Evolutionary conservation across 2,113 vertebrate genomes (phyloP).

Genomic region (Mirounga angustirostris): DNA sequence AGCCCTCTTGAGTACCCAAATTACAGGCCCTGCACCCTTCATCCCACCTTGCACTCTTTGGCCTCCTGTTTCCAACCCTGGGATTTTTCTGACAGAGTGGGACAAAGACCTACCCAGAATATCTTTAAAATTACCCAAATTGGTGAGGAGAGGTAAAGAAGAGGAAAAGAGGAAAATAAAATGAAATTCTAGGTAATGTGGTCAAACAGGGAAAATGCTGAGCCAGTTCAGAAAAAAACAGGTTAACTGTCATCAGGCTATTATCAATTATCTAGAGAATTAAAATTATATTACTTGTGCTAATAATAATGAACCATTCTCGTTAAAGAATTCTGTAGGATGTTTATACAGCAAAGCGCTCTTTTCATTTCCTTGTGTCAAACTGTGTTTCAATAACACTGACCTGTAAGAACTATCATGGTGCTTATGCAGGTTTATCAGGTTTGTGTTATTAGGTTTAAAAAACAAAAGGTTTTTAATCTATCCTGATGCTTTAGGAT

Average conservation of each 20-base stretch:
- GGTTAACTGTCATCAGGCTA: background rate
- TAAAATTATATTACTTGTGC: background rate
- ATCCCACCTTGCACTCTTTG: background rate
- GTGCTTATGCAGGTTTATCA: background rate
- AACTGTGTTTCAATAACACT: background rate
- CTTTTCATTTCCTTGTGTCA: background rate
- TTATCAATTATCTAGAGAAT: background rate
- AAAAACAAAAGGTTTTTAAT: slow-evolving; percentile 33
- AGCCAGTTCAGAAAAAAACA: background rate
- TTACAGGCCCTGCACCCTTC: background rate
- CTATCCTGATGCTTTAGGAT: background rate
- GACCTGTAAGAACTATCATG: background rate
- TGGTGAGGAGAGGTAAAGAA: background rate
- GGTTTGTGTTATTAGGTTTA: background rate
- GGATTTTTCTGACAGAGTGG: background rate
- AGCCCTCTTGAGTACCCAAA: background rate
- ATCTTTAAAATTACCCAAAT: slow-evolving; percentile 69
- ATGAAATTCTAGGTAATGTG: background rate
- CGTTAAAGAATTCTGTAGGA: background rate
- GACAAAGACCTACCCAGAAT: slow-evolving; percentile 13
- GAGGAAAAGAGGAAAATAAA: slow-evolving; percentile 41
- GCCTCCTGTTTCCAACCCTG: background rate
- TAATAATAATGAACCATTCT: background rate
- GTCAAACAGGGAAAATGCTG: background rate
- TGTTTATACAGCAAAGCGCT: background rate